These are phyloP conservation scores for Diadegma fenestrale DNA, from an alignment of 2,888 invertebrate genomes.

Conservation along the genomic window DNA sequence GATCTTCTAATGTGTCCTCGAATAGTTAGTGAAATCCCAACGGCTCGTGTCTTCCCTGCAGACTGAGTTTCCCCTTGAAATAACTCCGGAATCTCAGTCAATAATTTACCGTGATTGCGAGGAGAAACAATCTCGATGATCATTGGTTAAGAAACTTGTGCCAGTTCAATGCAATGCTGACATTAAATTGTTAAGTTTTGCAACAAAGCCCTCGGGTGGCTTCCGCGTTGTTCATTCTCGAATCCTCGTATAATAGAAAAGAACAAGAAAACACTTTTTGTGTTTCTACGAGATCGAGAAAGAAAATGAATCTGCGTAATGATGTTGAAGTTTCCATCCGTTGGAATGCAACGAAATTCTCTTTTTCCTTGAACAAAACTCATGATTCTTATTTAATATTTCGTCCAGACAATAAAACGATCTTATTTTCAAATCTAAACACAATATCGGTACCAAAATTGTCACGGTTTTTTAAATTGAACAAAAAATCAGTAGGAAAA, in stretches of 20 bases:
- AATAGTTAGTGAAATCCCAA: conserved; percentile 36
- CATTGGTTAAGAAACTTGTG: conserved; percentile 9
- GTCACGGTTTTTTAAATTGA: no score
- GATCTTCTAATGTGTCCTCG: conserved; percentile 40
- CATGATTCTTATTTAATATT: no score
- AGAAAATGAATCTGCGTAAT: not conserved
- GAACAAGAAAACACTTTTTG: not conserved
- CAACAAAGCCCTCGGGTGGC: not conserved
- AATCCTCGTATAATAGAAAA: not conserved
- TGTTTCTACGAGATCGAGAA: not conserved
- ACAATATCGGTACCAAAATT: no score
- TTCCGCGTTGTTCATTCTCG: not conserved
- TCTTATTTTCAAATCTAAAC: no score
- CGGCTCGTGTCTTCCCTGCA: conserved; percentile 16
- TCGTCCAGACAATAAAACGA: no score
- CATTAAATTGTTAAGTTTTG: conserved; percentile 8
- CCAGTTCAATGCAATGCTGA: not conserved
- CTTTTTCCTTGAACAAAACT: no score
- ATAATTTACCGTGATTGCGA: conserved; percentile 21
- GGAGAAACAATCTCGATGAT: conserved; percentile 14
- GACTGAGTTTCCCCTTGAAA: conserved; percentile 38
- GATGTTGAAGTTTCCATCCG: no score
- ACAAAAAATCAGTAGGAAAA: no score
- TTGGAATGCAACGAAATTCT: no score
- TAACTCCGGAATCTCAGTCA: conserved; percentile 7